phyloP scores from a whole-genome alignment of 2,113 vertebrate species.

The Polyodon spathula region DNA sequence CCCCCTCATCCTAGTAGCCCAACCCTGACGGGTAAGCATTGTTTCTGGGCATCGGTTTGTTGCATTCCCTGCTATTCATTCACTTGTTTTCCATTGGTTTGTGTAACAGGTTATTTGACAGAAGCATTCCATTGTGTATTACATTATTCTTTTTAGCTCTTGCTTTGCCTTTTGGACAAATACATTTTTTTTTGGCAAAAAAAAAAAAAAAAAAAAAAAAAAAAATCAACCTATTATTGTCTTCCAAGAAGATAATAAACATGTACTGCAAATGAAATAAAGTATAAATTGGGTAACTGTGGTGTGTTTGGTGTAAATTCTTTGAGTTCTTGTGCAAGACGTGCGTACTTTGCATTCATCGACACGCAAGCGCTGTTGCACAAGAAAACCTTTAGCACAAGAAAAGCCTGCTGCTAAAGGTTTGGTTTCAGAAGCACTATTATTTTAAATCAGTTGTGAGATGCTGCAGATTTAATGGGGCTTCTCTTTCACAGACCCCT shows the following conservation, averaged over 20 bases:
- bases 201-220: conserved; percentile 37
- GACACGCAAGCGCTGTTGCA: too few relatives aligned
- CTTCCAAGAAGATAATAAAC: conserved; percentile 67
- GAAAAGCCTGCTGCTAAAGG: too few relatives aligned
- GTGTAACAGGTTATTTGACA: not conserved
- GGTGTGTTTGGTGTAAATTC: not conserved
- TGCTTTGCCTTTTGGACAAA: conserved; percentile 54
- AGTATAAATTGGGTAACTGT: not conserved
- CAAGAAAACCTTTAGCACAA: too few relatives aligned
- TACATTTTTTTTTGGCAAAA: conserved; percentile 33
- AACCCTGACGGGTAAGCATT: too few relatives aligned
- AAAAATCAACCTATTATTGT: conserved; percentile 50
- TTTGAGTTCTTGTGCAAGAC: not conserved
- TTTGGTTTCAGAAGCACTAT: too few relatives aligned
- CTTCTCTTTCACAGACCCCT: too few relatives aligned
- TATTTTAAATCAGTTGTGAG: too few relatives aligned
- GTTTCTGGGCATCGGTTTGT: too few relatives aligned
- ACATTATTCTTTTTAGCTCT: conserved; percentile 37
- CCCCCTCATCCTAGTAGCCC: too few relatives aligned
- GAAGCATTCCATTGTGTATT: conserved; percentile 33
- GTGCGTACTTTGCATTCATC: too few relatives aligned
- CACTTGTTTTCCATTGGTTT: conserved; percentile 6
- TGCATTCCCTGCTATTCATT: conserved; percentile 12
- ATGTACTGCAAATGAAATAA: conserved; percentile 41
- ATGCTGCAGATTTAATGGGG: too few relatives aligned